Conservation (phyloP, 2,888 invertebrate genomes). For the Syrphus vitripennis region DNA sequence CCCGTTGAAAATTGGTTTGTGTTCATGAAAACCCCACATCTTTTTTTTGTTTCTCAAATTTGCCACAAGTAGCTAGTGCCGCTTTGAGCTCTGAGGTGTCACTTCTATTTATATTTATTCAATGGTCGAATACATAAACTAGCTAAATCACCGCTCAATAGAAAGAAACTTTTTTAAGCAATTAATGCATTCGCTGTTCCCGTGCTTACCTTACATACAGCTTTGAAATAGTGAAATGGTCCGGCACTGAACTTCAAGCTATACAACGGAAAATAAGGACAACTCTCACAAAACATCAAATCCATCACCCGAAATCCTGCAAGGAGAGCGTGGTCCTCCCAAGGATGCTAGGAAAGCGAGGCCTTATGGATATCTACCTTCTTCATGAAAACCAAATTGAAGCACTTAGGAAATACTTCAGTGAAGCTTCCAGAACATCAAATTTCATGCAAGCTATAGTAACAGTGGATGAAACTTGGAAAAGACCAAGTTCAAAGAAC, state of each 20-base stretch:
- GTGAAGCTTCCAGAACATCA: background rate
- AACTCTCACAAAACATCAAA: background rate
- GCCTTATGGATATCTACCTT: background rate
- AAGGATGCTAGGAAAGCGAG: background rate
- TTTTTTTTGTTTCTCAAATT: too few relatives aligned
- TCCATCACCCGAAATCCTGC: conserved; percentile 1
- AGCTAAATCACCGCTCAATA: background rate
- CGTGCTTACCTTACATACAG: background rate
- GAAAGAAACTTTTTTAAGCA: background rate
- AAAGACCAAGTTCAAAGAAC: background rate
- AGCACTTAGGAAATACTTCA: background rate
- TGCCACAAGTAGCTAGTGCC: too few relatives aligned
- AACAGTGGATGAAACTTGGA: background rate
- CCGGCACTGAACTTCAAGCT: background rate
- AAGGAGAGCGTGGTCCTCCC: background rate
- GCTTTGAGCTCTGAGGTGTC: too few relatives aligned
- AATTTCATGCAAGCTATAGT: background rate
- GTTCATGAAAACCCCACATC: too few relatives aligned
- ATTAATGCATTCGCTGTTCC: background rate
- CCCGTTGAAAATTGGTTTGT: too few relatives aligned
- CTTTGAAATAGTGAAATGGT: background rate
- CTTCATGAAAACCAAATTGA: background rate
- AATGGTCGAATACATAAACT: background rate
- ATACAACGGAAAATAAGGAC: conserved; percentile 3
- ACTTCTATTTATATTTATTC: too few relatives aligned